phyloP scores from a whole-genome alignment of 2,797 vertebrate species.

The Sarcophilus harrisii region DNA sequence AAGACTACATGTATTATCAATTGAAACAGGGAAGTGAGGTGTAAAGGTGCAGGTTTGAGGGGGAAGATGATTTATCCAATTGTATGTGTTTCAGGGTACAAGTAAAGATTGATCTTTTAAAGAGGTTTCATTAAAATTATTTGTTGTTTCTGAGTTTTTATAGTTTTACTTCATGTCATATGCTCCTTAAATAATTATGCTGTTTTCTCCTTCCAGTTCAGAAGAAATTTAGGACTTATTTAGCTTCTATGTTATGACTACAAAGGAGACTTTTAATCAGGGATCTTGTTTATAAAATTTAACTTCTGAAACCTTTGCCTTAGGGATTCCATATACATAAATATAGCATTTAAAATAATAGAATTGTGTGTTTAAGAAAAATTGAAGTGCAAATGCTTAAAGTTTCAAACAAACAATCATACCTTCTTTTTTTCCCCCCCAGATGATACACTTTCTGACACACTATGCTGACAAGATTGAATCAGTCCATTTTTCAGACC shows the following conservation, averaged over 20 bases:
- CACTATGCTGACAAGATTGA: slow-evolving; percentile 99
- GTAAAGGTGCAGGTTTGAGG: background rate
- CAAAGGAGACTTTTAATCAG: background rate
- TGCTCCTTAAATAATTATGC: background rate
- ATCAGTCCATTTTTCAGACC: slow-evolving; percentile 99
- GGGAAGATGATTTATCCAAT: background rate
- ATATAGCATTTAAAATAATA: slow-evolving; percentile 20
- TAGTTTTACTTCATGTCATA: background rate
- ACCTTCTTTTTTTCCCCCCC: slow-evolving; percentile 48
- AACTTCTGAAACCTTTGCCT: slow-evolving; percentile 26
- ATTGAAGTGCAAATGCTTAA: slow-evolving; percentile 16
- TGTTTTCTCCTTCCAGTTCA: background rate
- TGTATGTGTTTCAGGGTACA: background rate
- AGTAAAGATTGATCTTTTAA: background rate
- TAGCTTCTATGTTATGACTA: background rate
- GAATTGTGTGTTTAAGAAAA: slow-evolving; percentile 52
- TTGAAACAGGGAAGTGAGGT: background rate
- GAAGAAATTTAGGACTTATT: background rate
- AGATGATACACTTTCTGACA: slow-evolving; percentile 99
- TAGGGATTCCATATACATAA: slow-evolving; percentile 42
- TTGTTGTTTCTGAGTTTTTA: background rate
- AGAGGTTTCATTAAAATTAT: background rate
- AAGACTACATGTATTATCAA: background rate
- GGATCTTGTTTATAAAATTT: slow-evolving; percentile 29
- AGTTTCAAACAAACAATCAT: slow-evolving; percentile 35